phyloP scores from a whole-genome alignment of 2,113 vertebrate species.

The Sylvia atricapilla region DNA sequence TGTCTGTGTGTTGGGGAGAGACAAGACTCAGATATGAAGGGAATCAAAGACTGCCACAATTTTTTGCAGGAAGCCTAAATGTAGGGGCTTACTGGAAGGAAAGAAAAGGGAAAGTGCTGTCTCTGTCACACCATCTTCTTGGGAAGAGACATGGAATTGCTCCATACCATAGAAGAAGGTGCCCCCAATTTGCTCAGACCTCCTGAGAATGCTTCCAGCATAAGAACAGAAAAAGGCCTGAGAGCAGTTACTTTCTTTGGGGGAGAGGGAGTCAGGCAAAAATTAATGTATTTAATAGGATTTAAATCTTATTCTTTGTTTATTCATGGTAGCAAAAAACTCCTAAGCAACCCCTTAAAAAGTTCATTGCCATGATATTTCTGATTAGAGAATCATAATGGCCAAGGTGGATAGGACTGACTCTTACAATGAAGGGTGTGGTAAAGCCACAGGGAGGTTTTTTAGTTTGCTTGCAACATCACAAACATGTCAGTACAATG shows the following conservation, averaged over 20 bases:
- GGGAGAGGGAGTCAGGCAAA: background rate
- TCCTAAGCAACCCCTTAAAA: background rate
- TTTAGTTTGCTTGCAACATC: background rate
- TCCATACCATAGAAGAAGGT: background rate
- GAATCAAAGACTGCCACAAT: background rate
- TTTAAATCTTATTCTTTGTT: background rate
- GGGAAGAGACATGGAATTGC: background rate
- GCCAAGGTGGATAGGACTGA: rapidly evolving
- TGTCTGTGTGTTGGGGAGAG: background rate
- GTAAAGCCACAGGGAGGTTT: background rate
- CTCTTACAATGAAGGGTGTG: background rate
- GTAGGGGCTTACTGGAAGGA: background rate
- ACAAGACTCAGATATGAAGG: background rate
- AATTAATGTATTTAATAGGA: background rate
- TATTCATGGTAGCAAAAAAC: background rate
- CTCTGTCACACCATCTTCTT: background rate
- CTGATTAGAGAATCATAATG: background rate
- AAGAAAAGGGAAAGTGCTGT: background rate
- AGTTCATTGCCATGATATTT: rapidly evolving
- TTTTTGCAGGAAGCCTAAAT: background rate
- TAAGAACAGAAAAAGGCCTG: background rate
- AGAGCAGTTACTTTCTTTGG: background rate
- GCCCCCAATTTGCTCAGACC: background rate
- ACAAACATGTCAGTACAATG: background rate
- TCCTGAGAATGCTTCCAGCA: background rate